Base-by-base conservation (phyloP, 2,888 invertebrate species). In the Oscheius onirici region DNA sequence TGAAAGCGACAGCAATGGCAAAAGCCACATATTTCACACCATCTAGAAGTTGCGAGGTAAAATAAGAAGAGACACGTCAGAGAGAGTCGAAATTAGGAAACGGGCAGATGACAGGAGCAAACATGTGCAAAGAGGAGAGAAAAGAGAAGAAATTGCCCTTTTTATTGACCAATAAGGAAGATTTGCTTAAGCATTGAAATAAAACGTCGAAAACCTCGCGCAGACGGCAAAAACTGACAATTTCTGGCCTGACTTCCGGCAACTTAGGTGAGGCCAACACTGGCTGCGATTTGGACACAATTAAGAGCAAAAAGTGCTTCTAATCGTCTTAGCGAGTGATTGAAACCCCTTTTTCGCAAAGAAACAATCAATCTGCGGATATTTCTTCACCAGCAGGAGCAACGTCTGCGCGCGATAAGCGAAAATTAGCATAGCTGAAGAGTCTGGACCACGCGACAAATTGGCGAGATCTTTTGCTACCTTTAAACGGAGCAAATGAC, bases 361-460 rank as follows among this genome's bases (percentile, higher is more conserved):
- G 34, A 40, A n/a, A 41, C 43, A 58, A 58, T 58, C 58, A 58
- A 63, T 49, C 63, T 63, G 24, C 28, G 28, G 15, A 13, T 11
- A 28, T 40, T 58, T 58, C 26, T 55, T 15, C 20, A 55, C 34
- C 34, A 34, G 28, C 26, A 26, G n/a, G 54, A 28, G 26, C 22
- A 26, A 28, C 34, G 54, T 17, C 54, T 13, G 54, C 26, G 54
- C 54, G 28, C 49, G 49, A 44, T 17, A 46, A 63, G 28, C 28
- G 28, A 46, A 63, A 63, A 63, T 63, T 63, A 63, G 63, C 63
- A 63, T 63, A 58, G n/a, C 41, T 58, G 58, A 58, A 43, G 58
- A 58, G 58, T 17, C 41, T 34, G 40, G 10, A 11, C 58, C 11
- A 22, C 24, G 22, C 22, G 34, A 34, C 34, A 34, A 34, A 34